Evolutionary conservation across 2,888 invertebrate genomes (phyloP), one percentile per base, ranked within the genome.

Genomic region (Lycia hirtaria): DNA sequence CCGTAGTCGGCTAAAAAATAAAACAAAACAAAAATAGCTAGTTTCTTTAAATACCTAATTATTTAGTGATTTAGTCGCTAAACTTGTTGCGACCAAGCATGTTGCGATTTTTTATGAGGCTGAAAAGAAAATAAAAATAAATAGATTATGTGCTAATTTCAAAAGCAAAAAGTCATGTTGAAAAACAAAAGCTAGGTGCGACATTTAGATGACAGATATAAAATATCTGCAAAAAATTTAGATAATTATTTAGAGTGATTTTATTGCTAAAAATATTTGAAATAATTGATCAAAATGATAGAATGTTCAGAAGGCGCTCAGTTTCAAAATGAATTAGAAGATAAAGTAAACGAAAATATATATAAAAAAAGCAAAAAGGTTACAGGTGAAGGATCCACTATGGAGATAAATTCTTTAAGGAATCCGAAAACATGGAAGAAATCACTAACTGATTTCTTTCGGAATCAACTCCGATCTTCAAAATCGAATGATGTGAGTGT

Each of bases 401-500:
- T 83, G 64, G 90, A 89, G 67, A 68, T 88, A 62, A 77, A 76
- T 65, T 82, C 88, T 17, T 88, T 75, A 45, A 91, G 81, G 78
- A 81, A 80, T 69, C 82, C 85, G 10, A 91, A 84, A 65, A 87
- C 82, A 47, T 92, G 91, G 92, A 92, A 88, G 68, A 91, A 89
- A 66, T 89, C 92, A 28, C 80, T 92, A 48, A 76, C 89, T 2
- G 88, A 85, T 69, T 91, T 92, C 70, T 92, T 92, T 74, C 83
- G 89, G 38, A 83, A 85, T 66, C 89, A 87, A 67, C 75, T 85
- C 53, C 85, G 90, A 41, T 84, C 90, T 44, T 85, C 89, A 3
- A 90, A 83, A 74, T 91, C 91, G 17, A 89, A 87, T 65, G 90
- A 91, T 64, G 91, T 92, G 78, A 84, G n/a, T n/a, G n/a, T n/a